Conservation (phyloP, 2,113 vertebrate species). For the Ciconia boyciana region DNA sequence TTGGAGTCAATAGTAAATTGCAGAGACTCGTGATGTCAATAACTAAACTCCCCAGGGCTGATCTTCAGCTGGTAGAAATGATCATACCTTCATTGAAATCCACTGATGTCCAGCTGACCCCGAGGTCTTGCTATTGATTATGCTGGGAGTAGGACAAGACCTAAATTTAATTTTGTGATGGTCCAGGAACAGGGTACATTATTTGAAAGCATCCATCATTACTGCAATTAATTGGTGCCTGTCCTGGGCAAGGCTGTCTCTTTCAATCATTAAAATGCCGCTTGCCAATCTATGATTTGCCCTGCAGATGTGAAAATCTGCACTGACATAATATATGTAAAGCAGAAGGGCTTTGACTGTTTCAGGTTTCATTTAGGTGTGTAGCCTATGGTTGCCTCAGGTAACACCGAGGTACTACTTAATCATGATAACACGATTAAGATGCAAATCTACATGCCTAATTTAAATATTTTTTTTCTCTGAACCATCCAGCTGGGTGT, state of each 20-base stretch:
- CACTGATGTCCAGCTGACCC: conserved; percentile 24
- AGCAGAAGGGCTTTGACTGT: conserved; percentile 25
- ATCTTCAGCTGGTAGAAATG: not conserved
- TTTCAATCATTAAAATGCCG: conserved; percentile 32
- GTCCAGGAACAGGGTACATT: not conserved
- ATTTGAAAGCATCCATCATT: not conserved
- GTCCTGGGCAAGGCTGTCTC: not conserved
- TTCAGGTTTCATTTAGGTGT: conserved; percentile 46
- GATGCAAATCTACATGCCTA: conserved; percentile 46
- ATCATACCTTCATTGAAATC: conserved; percentile 21
- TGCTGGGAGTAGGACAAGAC: not conserved
- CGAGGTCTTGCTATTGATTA: conserved; percentile 6
- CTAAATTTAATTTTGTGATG: conserved; percentile 41
- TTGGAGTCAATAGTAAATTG: conserved; percentile 20
- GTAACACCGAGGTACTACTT: conserved; percentile 32
- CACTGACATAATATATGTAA: conserved; percentile 43
- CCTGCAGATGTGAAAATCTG: conserved; percentile 59
- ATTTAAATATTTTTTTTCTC: conserved; percentile 49
- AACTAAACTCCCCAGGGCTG: conserved; percentile 21
- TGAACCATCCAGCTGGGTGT: conserved; percentile 47
- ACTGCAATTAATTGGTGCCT: conserved; percentile 23
- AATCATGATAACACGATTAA: conserved; percentile 57
- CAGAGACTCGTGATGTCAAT: not conserved
- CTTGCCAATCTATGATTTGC: conserved; percentile 27
- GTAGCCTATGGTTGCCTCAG: conserved; percentile 50